Base-by-base conservation (phyloP, 2,888 invertebrate genomes). In the Beris chalybata region DNA sequence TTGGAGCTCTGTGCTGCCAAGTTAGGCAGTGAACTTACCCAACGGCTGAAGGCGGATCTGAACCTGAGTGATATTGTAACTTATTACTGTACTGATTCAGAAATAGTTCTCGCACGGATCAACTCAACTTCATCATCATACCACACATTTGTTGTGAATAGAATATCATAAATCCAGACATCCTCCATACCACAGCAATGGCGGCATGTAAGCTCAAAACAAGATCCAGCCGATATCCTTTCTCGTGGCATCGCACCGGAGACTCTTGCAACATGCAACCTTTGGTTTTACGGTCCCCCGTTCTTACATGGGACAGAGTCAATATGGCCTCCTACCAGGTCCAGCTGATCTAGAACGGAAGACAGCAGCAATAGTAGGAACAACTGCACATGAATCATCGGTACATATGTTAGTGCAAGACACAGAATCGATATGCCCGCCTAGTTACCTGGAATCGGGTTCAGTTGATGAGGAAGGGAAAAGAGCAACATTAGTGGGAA, bases 201-300 rank as follows among this genome's bases (percentile, higher is more conserved):
- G 64, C 13, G 66, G 44, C 45, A 67, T 53, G 32, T 68, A n/a
- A 45, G 5, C 4, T 68, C 66, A 29, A 43, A 48, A 1, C 47
- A 66, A 9, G 66, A 69, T 64, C 64, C 68, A 47, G 67, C 63
- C 13, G 68, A 69, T 53, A 52, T 64, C 6, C 45, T 70, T 5
- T 68, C 64, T 47, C 59, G 66, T 56, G 59, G 66, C 47, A 55
- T 67, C 3, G 43, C 43, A 15, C 64, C 66, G 56, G 56, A 59
- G 15, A 61, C 64, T 48, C 44, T 70, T 15, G 44, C 29, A 13
- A 12, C 64, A 32, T 65, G 65, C 43, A 67, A 12, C 31, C 44
- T 69, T 9, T 70, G 65, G 68, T 64, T 66, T 43, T 59, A 66
- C 59, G 68, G 66, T 43, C 67, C 67, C 3, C 1, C 5, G 29